These are phyloP conservation scores for Betta splendens DNA, from an alignment of 2,797 vertebrate species.

Conservation along the genomic window DNA sequence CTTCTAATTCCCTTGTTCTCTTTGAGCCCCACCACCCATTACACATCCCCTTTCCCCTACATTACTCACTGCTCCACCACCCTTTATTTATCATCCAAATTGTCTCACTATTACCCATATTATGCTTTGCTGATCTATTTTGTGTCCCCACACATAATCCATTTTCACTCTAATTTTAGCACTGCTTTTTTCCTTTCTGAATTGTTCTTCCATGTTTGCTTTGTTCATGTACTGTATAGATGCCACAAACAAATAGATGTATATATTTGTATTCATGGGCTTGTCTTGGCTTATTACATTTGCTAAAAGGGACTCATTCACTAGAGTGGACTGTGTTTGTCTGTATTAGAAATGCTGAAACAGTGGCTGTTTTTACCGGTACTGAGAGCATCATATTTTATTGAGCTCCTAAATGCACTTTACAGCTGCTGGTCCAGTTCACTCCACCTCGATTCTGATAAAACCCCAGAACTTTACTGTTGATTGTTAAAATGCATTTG, in stretches of 20 bases:
- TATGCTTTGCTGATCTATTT: not conserved
- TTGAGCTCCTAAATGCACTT: slow-evolving; percentile 9
- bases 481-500: slow-evolving; percentile 36
- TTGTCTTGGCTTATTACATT: slow-evolving; percentile 28
- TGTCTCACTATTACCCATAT: not conserved
- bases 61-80: slow-evolving; percentile 25
- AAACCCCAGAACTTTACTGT: slow-evolving; percentile 18
- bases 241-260: slow-evolving; percentile 19
- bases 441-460: slow-evolving; percentile 19
- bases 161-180: slow-evolving; percentile 6
- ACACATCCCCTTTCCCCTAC: slow-evolving; percentile 52
- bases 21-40: slow-evolving; percentile 26
- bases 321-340: slow-evolving; percentile 1
- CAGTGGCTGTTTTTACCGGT: not conserved
- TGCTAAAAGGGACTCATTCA: slow-evolving; percentile 16
- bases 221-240: not conserved
- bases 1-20: slow-evolving; percentile 29
- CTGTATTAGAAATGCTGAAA: slow-evolving; percentile 21
- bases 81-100: slow-evolving; percentile 20
- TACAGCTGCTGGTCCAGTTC: slow-evolving; percentile 4
- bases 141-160: not conserved
- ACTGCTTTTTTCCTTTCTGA: slow-evolving; percentile 19
- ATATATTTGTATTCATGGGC: slow-evolving; percentile 5
- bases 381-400: slow-evolving; percentile 18
- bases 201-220: not conserved